These are phyloP conservation scores for Ischnus inquisitorius DNA, from an alignment of 2,888 invertebrate species.

Conservation along the genomic window DNA sequence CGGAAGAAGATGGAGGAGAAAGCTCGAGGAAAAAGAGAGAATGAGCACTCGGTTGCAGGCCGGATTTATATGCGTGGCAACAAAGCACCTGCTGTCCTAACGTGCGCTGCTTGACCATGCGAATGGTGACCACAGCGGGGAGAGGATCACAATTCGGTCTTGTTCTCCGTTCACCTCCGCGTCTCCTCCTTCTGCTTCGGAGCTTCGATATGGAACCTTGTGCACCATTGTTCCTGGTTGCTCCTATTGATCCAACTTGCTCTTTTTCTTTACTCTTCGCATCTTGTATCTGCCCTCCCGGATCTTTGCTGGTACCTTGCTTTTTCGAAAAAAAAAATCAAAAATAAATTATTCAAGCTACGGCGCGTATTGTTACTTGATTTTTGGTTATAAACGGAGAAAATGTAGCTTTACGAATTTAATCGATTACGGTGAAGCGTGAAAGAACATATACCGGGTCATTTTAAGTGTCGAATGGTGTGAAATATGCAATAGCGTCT, in stretches of 20 bases:
- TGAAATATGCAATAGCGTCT: too few species aligned
- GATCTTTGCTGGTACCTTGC: constrained; percentile 58
- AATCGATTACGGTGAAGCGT: neutral
- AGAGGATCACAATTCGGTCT: constrained; percentile 58
- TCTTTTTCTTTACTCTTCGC: constrained; percentile 66
- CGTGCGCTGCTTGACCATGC: constrained; percentile 73
- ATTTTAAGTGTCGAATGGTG: too few species aligned
- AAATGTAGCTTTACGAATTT: neutral
- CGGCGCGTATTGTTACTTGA: constrained; percentile 30
- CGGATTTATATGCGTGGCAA: constrained; percentile 84
- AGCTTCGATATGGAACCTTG: constrained; percentile 79
- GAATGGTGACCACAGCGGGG: constrained; percentile 67
- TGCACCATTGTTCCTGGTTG: constrained; percentile 79
- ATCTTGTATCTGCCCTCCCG: constrained; percentile 54
- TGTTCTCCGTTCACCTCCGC: constrained; percentile 68
- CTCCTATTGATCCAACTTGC: constrained; percentile 74
- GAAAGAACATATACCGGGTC: constrained; percentile 21
- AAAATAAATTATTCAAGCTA: neutral
- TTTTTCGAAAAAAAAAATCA: too few species aligned
- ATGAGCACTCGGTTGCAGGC: constrained; percentile 76
- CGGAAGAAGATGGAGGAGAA: constrained; percentile 63
- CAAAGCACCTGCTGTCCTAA: constrained; percentile 85
- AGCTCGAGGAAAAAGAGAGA: constrained; percentile 73
- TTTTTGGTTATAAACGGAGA: neutral
- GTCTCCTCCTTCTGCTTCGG: constrained; percentile 55